Evolutionary conservation across 2,888 invertebrate genomes (phyloP), one percentile per base, ranked within the genome.

Genomic region (Synanthedon myopaeformis): DNA sequence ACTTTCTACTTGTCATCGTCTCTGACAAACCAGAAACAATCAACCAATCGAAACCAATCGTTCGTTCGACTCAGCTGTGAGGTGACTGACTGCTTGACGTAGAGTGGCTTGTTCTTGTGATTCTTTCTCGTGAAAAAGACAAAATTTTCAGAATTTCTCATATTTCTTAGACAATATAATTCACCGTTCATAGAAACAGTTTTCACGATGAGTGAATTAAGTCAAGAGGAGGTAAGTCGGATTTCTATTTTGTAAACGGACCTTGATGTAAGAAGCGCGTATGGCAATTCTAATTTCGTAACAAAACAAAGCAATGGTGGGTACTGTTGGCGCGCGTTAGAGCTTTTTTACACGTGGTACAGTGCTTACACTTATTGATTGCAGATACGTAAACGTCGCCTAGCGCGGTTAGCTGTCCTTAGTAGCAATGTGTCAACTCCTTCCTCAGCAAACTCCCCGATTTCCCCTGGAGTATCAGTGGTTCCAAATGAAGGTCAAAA

Each of bases 181-280:
- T 53, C 23, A 10, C 19, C 42, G 23, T 35, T 35, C 35, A 35
- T 35, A 35, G 35, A 35, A 35, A 35, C 35, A 35, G 23, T 49
- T 61, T 64, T 64, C 70, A 79, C 62, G 63, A 94, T 94, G 94
- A 94, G 94, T 87, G 95, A 96, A 90, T 89, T 96, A 67, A 94
- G 92, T 75, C 94, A 94, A 80, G 96, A 96, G 86, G 96, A 96
- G 93, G 96, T 94, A 88, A 91, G 92, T 88, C 59, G 59, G 62
- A 67, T 70, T 68, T 72, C 72, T 76, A 73, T 76, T 78, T 77
- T 76, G 76, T 79, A 74, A 74, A 79, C 77, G 79, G 72, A 73
- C 72, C 74, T 76, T 76, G 76, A 72, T 69, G 70, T 81, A 35
- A 35, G 35, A 35, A 75, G 74, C 79, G 77, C 83, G 80, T 81